phyloP scores from a whole-genome alignment of 1,140 invertebrate genomes.

The Calosoma granatense region DNA sequence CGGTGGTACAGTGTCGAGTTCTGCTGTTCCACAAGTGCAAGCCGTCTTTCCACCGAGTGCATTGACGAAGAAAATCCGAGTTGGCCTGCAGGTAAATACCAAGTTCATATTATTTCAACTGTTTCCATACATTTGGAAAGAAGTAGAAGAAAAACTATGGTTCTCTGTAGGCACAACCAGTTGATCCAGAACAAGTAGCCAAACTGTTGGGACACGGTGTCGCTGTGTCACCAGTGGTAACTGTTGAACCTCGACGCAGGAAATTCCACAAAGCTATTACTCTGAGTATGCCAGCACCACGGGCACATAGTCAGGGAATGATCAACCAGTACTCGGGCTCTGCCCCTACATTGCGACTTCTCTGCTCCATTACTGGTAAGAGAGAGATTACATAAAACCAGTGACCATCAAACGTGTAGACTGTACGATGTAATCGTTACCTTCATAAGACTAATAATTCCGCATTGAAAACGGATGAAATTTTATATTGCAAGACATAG shows the following conservation, averaged over 20 bases:
- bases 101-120: conserved; percentile 11
- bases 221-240: conserved; percentile 91
- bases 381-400: too few species aligned
- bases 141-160: background rate
- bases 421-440: too few species aligned
- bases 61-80: conserved; percentile 90
- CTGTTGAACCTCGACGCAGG: conserved; percentile 84
- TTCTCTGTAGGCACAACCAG: conserved; percentile 71
- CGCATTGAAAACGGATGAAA: too few species aligned
- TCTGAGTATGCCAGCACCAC: conserved; percentile 87
- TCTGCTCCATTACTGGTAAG: conserved; percentile 90
- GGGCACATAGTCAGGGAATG: conserved; percentile 76
- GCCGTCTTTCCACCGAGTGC: conserved; percentile 89
- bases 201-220: conserved; percentile 82
- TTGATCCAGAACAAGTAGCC: conserved; percentile 68
- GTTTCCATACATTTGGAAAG: too few species aligned
- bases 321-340: conserved; percentile 79
- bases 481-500: too few species aligned
- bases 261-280: conserved; percentile 97
- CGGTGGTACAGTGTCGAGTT: conserved; percentile 88
- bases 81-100: conserved; percentile 76
- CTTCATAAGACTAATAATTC: too few species aligned
- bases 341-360: conserved; percentile 69
- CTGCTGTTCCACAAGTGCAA: conserved; percentile 90
- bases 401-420: too few species aligned